These are phyloP conservation scores for Ranitomeya imitator DNA, from an alignment of 2,113 vertebrate genomes.

Conservation along the genomic window DNA sequence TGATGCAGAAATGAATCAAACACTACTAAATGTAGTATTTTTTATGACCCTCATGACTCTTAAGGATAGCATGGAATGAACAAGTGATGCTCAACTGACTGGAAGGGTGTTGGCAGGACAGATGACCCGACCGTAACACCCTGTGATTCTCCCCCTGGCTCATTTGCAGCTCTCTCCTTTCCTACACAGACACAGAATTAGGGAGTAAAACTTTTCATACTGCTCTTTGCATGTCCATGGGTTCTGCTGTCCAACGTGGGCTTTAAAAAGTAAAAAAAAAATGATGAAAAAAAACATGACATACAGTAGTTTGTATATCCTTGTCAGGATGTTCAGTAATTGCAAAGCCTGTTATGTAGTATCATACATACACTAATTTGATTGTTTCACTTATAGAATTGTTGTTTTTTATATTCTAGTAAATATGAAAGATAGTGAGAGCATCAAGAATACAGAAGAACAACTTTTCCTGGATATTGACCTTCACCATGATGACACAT, in stretches of 20 bases:
- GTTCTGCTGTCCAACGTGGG: too few species aligned
- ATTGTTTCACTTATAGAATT: not conserved
- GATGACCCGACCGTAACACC: not conserved
- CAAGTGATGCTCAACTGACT: not conserved
- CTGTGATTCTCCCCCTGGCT: not conserved
- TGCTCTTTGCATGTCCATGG: too few species aligned
- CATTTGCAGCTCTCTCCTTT: not conserved
- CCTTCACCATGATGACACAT: slow-evolving; percentile 65
- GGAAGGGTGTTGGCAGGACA: not conserved
- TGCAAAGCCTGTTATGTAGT: not conserved
- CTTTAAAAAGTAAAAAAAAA: not conserved
- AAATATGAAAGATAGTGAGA: slow-evolving; percentile 8
- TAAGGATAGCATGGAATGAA: too few species aligned
- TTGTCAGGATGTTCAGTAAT: not conserved
- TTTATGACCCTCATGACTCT: too few species aligned
- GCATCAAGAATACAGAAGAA: slow-evolving; percentile 63
- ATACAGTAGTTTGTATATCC: not conserved
- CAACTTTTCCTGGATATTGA: slow-evolving; percentile 82
- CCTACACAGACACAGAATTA: not conserved
- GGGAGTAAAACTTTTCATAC: too few species aligned
- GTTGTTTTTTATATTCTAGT: not conserved
- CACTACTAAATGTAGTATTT: too few species aligned
- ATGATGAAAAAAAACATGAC: not conserved
- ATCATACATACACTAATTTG: not conserved
- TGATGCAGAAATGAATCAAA: too few species aligned